A percentile compares a stretch with the other conserved stretches of the same genome.
Conservation (phyloP, 2,888 invertebrate species). For the Dasypogon diadema region DNA sequence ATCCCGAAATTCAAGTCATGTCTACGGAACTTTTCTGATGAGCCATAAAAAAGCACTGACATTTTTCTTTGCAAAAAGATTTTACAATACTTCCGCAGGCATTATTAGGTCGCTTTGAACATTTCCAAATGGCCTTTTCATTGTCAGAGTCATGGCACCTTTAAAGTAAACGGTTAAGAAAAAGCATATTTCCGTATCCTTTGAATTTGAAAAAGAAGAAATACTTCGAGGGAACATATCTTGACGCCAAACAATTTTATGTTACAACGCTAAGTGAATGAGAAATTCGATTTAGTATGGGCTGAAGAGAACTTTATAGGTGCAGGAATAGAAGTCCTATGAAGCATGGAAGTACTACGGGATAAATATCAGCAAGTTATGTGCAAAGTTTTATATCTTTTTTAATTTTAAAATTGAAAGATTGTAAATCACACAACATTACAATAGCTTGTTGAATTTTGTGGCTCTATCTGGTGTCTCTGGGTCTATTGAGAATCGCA, state of each 20-base stretch:
- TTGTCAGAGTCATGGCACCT: neutral
- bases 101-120: constrained; percentile 32
- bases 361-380: no score
- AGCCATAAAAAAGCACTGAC: constrained; percentile 37
- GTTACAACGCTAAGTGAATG: neutral
- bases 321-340: no score
- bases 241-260: neutral
- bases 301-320: no score
- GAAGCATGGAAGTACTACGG: no score
- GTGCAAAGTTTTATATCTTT: no score
- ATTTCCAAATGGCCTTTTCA: constrained; percentile 24
- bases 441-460: no score
- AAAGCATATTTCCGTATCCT: constrained; percentile 12
- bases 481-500: no score
- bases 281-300: constrained; percentile 3
- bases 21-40: constrained; percentile 35
- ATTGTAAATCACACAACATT: no score
- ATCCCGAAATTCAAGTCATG: constrained; percentile 37
- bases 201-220: neutral
- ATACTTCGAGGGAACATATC: neutral
- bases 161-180: neutral
- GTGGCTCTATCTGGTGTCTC: no score
- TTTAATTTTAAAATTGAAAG: no score
- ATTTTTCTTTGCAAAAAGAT: constrained; percentile 20
- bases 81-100: constrained; percentile 31